Evolutionary conservation across 2,888 invertebrate genomes (phyloP).

Genomic region (Orchesellides sinensis): DNA sequence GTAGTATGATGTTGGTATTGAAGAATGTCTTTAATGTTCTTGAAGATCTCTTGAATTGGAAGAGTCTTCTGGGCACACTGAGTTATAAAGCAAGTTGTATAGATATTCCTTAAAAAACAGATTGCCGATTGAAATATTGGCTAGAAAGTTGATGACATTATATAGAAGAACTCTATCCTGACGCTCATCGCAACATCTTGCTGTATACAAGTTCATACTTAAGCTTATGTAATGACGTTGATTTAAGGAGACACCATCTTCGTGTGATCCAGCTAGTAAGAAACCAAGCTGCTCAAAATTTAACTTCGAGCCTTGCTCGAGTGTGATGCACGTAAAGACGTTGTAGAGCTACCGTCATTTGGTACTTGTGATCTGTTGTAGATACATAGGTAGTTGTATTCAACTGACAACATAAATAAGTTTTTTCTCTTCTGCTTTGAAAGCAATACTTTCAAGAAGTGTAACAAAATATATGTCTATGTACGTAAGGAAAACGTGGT

Average conservation of each 20-base stretch:
- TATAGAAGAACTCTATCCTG: neutral
- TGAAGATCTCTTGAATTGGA: slow-evolving; percentile 54
- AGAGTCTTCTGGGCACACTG: slow-evolving; percentile 27
- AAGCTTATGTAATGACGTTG: slow-evolving; percentile 42
- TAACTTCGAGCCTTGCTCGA: neutral
- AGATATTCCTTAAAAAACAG: slow-evolving; percentile 3
- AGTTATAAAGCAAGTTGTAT: slow-evolving; percentile 11
- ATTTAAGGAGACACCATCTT: slow-evolving; percentile 53
- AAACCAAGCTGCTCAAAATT: slow-evolving; percentile 27
- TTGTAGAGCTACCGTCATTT: slow-evolving; percentile 7
- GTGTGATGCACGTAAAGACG: slow-evolving; percentile 20
- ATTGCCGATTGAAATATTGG: slow-evolving; percentile 58
- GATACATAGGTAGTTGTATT: neutral
- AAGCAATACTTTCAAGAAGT: slow-evolving; percentile 15
- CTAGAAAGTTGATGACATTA: slow-evolving; percentile 21
- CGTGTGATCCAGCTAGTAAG: slow-evolving; percentile 29
- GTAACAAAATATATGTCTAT: slow-evolving; percentile 41
- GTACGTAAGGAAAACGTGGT: slow-evolving; percentile 7
- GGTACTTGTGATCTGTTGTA: slow-evolving; percentile 16
- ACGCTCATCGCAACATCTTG: neutral
- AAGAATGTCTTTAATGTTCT: slow-evolving; percentile 62
- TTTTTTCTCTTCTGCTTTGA: slow-evolving; percentile 18
- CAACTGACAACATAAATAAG: slow-evolving; percentile 9
- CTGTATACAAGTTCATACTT: neutral
- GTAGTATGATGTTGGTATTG: neutral